Base-by-base conservation (phyloP, 1,140 invertebrate species). In the Idris sp. region DNA sequence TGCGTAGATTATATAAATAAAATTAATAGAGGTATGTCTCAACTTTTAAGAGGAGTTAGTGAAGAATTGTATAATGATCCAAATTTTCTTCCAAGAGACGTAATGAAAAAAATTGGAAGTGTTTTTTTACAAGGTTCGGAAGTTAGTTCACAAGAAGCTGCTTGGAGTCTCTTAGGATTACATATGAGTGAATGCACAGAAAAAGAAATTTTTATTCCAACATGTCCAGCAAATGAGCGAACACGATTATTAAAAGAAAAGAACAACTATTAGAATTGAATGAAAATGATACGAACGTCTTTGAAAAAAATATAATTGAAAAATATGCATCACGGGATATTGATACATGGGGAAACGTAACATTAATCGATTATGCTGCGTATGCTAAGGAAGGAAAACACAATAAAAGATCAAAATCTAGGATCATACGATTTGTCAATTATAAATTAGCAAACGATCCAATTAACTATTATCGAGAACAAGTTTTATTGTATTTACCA, bases 1-100 rank as follows among this genome's bases (percentile, higher is more conserved):
- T 67, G 79, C 18, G 75, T 82, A 4, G 71, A 82, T 40, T 88
- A 86, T 61, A 71, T 85, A 0, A 85, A 85, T 49, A 84, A 86
- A 69, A 77, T 56, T 6, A 83, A 84, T 48, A 71, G 81, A 79
- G 81, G 82, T 5, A 61, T 85, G 5, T 83, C 83, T 8, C 33
- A 35, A 35, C 11, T 35, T 7, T 15, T 35, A 4, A 13, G 33
- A 35, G 3, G 10, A 13, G 33, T 35, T 4, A 4, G 33, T 13
- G 28, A 30, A 30, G 28, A 30, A 30, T 2, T 30, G 2, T 4
- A 4, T 30, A 3, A 30, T n/a, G 11, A 44, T 28, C 41, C 41
- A n/a, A 13, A 44, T 28, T 44, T 14, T 28, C 16, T 44, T 13
- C 41, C 41, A 9, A 44, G 13, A 44, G 41, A 44, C 4, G 2